Base-by-base conservation (phyloP, 2,113 vertebrate genomes). In the Gasterosteus nipponicus region DNA sequence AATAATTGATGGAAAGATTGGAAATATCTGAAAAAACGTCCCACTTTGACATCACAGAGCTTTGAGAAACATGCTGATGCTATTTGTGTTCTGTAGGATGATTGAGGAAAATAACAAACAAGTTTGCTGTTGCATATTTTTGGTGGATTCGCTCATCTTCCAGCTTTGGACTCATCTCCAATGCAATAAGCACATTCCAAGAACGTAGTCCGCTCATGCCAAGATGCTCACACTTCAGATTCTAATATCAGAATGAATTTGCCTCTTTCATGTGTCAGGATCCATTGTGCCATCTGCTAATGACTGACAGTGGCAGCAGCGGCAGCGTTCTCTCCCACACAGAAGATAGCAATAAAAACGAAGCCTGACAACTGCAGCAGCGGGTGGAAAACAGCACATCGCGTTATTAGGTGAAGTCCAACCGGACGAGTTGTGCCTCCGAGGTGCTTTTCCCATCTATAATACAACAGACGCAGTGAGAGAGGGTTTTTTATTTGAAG, bases 201-300 rank as follows among this genome's bases (percentile, higher is more conserved):
- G 84, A 86, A 85, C 1, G 22, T 51, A 9, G 63, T 31, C 63
- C 7, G 12, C 68, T 80, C 66, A 29, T 65, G 77, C 88, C 72
- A 85, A 78, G 62, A 75, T 78, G 69, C 73, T 77, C 83, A 78
- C 85, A 80, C 79, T 86, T 87, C 73, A 88, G 73, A 90, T 86
- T 89, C 86, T 82, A 86, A 89, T 88, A 85, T 82, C 35, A 54
- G 81, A 92, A 91, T 89, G 86, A 89, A 91, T 92, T 85, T 82
- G 62, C 74, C 82, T 69, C 77, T 91, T 90, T 93, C 84, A 91
- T 91, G 81, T 85, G 87, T 89, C 87, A 81, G 86, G 73, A 80
- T 73, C 83, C 81, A 85, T 90, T 88, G 87, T 85, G 78, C 73
- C 49, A 63, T 67, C 72, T 81, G 75, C 51, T 91, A 88, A 92